Evolutionary conservation across 2,888 invertebrate species (phyloP), one percentile per base, ranked within the genome.

Genomic region (Agelastica alni): DNA sequence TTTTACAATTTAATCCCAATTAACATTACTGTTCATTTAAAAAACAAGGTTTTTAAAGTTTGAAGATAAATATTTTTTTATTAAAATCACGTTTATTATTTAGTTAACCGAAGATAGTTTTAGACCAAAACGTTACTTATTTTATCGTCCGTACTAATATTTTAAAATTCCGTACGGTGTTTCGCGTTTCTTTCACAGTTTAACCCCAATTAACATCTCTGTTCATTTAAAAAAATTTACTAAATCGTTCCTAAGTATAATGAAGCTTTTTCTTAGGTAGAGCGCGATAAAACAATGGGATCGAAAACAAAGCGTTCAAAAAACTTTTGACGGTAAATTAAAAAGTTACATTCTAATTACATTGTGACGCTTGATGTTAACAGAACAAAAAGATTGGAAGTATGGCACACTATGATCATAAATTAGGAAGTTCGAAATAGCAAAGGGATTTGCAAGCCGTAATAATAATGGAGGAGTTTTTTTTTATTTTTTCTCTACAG

Each of bases 271-370:
- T 17, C 34, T 17, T 26, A 45, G 22, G 18, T 39, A 30, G 39
- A 14, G 30, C 14, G 4, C 28, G 18, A 13, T 30, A 37, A 18
- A 48, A 48, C 41, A 48, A 48, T 41, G 28, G 7, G 41, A 13
- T 28, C 31, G 31, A 48, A 48, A 48, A 41, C 39, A 48, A 39
- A 30, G 48, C 39, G 39, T 41, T 14, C 9, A 48, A 48, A 48
- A 48, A 36, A 46, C 46, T 41, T 48, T 48, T 41, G 47, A 39
- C 37, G 41, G 20, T 41, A 36, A 48, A 48, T 48, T 48, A 48
- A 31, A 48, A 48, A 48, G 48, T 48, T 48, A 48, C 48, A 46
- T 41, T 32, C 7, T 48, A 41, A 48, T 48, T 48, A 48, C 48
- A 41, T 14, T 32, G 48, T 41, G 28, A 30, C 30, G 41, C 39